These are phyloP conservation scores for Molossus alvarezi DNA, from an alignment of 2,797 vertebrate genomes.

Conservation along the genomic window DNA sequence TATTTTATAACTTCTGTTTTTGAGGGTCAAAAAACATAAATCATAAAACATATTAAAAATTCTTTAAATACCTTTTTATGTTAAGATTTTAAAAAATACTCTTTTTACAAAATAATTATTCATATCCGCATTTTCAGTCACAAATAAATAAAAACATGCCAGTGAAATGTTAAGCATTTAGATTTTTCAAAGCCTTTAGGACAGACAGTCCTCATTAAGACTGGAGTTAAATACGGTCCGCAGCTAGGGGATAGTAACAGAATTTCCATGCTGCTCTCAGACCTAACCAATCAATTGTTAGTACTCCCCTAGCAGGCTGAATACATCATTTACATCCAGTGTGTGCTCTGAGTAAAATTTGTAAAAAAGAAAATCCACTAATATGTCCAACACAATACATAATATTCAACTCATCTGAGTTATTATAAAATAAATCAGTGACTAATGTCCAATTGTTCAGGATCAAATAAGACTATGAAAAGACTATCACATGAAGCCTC, in stretches of 20 bases:
- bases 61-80: constrained; percentile 38
- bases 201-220: constrained; percentile 86
- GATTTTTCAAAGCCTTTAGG: constrained; percentile 78
- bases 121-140: constrained; percentile 61
- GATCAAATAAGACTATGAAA: constrained; percentile 89
- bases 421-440: constrained; percentile 90
- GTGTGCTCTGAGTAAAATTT: constrained; percentile 82
- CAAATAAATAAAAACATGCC: constrained; percentile 39
- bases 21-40: constrained; percentile 65
- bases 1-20: constrained; percentile 58
- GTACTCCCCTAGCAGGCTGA: constrained; percentile 78
- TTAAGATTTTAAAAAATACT: constrained; percentile 8
- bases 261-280: constrained; percentile 85
- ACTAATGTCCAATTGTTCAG: constrained; percentile 89
- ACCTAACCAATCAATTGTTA: constrained; percentile 87
- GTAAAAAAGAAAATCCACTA: constrained; percentile 85
- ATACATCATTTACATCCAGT: constrained; percentile 84
- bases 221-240: constrained; percentile 84
- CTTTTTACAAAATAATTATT: constrained; percentile 28
- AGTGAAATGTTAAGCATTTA: constrained; percentile 36
- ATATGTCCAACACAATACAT: constrained; percentile 83
- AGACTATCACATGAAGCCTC: constrained; percentile 86
- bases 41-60: constrained; percentile 43
- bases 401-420: constrained; percentile 86
- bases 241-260: constrained; percentile 81